phyloP scores from a whole-genome alignment of 2,797 vertebrate species.

The Mus caroli region DNA sequence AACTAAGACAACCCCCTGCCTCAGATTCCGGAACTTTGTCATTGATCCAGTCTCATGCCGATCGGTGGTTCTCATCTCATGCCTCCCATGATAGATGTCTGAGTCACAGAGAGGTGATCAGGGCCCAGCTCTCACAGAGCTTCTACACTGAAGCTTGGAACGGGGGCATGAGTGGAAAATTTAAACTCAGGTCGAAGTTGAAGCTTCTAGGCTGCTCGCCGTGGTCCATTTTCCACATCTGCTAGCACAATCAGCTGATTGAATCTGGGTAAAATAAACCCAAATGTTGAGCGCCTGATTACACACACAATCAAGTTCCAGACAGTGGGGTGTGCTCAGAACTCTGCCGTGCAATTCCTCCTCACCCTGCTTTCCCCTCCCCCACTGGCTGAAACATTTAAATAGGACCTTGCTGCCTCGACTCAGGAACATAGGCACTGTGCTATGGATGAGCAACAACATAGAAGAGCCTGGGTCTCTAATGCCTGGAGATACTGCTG shows the following conservation, averaged over 20 bases:
- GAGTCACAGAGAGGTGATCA: not conserved
- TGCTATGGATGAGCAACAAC: not conserved
- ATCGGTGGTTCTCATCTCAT: not conserved
- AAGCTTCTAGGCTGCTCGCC: not conserved
- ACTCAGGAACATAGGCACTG: not conserved
- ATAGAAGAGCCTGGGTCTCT: not conserved
- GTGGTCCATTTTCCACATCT: not conserved
- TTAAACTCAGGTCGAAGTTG: not conserved
- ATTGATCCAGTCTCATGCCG: not conserved
- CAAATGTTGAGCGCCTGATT: not conserved
- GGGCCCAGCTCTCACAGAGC: not conserved
- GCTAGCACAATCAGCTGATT: not conserved
- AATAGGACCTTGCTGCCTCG: not conserved
- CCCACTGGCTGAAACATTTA: not conserved
- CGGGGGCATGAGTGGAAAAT: slow-evolving; percentile 2
- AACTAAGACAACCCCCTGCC: slow-evolving; percentile 11
- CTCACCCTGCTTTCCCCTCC: not conserved
- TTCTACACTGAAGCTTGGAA: not conserved
- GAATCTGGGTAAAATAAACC: not conserved
- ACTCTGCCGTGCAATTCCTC: not conserved
- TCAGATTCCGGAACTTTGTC: not conserved
- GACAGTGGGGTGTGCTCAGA: not conserved
- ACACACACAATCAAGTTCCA: not conserved
- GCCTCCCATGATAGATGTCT: not conserved
- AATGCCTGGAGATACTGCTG: not conserved